Evolutionary conservation across 92 coral and sea anemone species (phyloP).

Genomic region (Phenganax stokvisi): DNA sequence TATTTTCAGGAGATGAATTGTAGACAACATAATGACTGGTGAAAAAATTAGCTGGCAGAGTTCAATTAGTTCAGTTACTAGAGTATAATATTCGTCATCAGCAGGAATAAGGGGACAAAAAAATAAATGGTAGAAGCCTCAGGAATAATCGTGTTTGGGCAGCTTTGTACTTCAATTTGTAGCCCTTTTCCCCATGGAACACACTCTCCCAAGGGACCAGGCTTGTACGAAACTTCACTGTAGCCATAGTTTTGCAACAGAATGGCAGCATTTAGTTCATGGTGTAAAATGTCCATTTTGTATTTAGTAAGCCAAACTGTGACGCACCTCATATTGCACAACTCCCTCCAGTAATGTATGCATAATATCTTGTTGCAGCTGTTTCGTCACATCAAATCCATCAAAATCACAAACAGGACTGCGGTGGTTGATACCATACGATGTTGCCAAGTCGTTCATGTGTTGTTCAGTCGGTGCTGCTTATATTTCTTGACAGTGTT

Average conservation of each 20-base stretch:
- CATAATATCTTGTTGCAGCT: not conserved
- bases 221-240: constrained; percentile 38
- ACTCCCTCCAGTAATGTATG: not conserved
- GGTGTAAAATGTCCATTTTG: constrained; percentile 10
- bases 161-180: constrained; percentile 38
- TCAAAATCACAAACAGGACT: not conserved
- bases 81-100: constrained; percentile 40
- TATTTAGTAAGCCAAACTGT: constrained; percentile 11
- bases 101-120: constrained; percentile 46
- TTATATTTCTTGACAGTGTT: too few species aligned
- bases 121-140: constrained; percentile 49
- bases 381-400: too few species aligned
- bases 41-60: constrained; percentile 31
- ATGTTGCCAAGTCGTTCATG: not conserved
- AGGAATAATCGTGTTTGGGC: constrained; percentile 38
- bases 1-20: constrained; percentile 26
- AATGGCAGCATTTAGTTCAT: constrained; percentile 28
- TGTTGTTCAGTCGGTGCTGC: not conserved
- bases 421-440: constrained; percentile 8
- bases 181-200: constrained; percentile 30
- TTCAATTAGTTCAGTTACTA: constrained; percentile 29
- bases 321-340: constrained; percentile 28
- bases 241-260: constrained; percentile 33
- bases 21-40: constrained; percentile 36
- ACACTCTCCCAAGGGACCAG: constrained; percentile 32